Percentiles rank a stretch among this genome's conserved stretches.
Evolutionary conservation across 2,888 invertebrate genomes (phyloP).

Genomic region (Watsonalla binaria): DNA sequence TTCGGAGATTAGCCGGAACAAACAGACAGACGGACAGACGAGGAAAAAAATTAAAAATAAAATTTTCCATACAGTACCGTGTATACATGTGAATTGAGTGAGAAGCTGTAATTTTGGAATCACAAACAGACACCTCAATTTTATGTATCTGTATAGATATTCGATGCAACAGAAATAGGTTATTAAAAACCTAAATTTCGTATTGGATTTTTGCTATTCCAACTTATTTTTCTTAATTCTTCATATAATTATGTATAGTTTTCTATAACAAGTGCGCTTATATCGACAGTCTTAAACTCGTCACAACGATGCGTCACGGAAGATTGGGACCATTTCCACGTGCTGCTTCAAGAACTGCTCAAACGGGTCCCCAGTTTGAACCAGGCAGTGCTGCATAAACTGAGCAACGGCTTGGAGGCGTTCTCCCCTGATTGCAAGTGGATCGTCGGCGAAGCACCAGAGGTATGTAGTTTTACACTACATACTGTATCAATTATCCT

Average conservation of each 20-base stretch:
- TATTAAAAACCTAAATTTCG: too few species aligned
- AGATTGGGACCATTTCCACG: slow-evolving; percentile 98
- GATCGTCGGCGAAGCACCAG: slow-evolving; percentile 96
- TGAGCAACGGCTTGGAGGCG: slow-evolving; percentile 94
- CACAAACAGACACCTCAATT: too few species aligned
- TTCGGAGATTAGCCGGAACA: too few species aligned
- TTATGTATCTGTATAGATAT: too few species aligned
- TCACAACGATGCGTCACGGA: slow-evolving; percentile 84
- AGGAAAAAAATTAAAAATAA: too few species aligned
- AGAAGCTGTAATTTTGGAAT: too few species aligned
- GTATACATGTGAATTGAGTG: too few species aligned
- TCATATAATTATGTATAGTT: not conserved
- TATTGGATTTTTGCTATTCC: too few species aligned
- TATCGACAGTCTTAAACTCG: slow-evolving; percentile 67
- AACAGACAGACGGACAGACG: too few species aligned
- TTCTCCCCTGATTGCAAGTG: slow-evolving; percentile 98
- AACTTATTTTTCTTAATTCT: slow-evolving; percentile 3
- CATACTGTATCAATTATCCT: too few species aligned
- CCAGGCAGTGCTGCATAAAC: slow-evolving; percentile 85
- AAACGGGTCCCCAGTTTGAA: slow-evolving; percentile 89
- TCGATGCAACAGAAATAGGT: too few species aligned
- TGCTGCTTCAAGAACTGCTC: slow-evolving; percentile 90
- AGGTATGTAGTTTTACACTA: slow-evolving; percentile 79
- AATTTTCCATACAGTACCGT: too few species aligned
- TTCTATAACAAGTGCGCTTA: not conserved